Percentiles rank a stretch among this genome's conserved stretches.
These are phyloP conservation scores for Acanthiza pusilla DNA, from an alignment of 2,797 vertebrate genomes.

Conservation along the genomic window DNA sequence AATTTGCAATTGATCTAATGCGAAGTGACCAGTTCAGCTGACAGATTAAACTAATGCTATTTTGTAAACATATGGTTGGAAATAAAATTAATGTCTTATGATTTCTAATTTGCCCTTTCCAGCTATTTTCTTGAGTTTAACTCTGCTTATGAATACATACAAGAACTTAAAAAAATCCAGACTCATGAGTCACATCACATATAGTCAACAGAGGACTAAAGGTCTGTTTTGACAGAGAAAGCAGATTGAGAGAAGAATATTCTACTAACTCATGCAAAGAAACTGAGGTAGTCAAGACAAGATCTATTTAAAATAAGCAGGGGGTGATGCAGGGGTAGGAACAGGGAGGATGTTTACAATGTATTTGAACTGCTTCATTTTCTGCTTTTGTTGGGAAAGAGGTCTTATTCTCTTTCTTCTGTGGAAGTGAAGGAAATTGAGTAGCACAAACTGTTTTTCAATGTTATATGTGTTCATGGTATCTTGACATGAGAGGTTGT, in stretches of 20 bases:
- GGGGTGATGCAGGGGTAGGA: not conserved
- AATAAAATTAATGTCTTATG: not conserved
- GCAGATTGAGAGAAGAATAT: not conserved
- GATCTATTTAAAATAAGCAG: not conserved
- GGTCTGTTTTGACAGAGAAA: not conserved
- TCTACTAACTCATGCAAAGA: not conserved
- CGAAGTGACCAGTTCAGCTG: not conserved
- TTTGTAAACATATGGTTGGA: not conserved
- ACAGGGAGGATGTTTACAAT: not conserved
- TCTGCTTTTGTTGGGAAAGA: not conserved
- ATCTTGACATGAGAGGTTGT: not conserved
- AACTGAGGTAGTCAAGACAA: not conserved
- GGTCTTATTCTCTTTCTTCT: not conserved
- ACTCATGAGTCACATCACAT: not conserved
- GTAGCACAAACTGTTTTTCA: not conserved
- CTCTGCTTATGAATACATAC: not conserved
- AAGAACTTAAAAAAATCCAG: not conserved
- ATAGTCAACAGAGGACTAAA: not conserved
- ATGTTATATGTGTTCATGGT: accelerated
- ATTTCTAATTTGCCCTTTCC: not conserved
- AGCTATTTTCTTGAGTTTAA: not conserved
- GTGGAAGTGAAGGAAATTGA: not conserved
- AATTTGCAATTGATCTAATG: not conserved
- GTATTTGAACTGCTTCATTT: not conserved
- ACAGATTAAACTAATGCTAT: not conserved